These are phyloP conservation scores for Sinopyrophorus schimmeli DNA, from an alignment of 2,888 invertebrate species.

Conservation along the genomic window DNA sequence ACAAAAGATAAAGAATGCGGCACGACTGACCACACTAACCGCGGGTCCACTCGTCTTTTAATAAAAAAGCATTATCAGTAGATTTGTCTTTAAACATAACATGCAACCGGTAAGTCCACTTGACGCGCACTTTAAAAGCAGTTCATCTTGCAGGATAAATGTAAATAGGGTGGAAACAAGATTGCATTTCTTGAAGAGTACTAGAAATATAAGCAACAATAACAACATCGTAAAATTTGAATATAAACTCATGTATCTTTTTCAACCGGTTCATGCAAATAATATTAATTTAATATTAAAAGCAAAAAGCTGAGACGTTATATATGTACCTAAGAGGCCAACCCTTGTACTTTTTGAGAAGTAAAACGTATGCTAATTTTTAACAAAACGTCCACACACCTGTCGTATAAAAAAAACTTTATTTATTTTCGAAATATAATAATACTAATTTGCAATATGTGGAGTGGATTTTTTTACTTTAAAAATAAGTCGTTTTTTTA, in stretches of 20 bases:
- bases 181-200: conserved; percentile 29
- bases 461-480: no score
- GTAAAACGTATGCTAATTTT: conserved; percentile 22
- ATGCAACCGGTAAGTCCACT: conserved; percentile 35
- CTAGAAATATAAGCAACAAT: conserved; percentile 32
- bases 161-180: conserved; percentile 35
- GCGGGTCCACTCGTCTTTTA: conserved; percentile 13
- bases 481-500: no score
- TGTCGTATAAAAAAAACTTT: no score
- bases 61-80: conserved; percentile 17
- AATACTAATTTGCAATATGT: no score
- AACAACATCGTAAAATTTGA: conserved; percentile 39
- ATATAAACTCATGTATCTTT: conserved; percentile 36
- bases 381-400: conserved; percentile 17
- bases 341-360: conserved; percentile 24
- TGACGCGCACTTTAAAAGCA: conserved; percentile 33
- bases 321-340: conserved; percentile 20
- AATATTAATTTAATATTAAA: conserved; percentile 32
- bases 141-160: conserved; percentile 25
- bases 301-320: conserved; percentile 22
- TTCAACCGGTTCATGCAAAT: conserved; percentile 34
- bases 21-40: conserved; percentile 9
- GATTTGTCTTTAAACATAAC: conserved; percentile 11
- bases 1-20: not conserved
- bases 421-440: no score